Evolutionary conservation across 2,113 vertebrate species (phyloP), one percentile per base, ranked within the genome.

Genomic region (Orcinus orca): DNA sequence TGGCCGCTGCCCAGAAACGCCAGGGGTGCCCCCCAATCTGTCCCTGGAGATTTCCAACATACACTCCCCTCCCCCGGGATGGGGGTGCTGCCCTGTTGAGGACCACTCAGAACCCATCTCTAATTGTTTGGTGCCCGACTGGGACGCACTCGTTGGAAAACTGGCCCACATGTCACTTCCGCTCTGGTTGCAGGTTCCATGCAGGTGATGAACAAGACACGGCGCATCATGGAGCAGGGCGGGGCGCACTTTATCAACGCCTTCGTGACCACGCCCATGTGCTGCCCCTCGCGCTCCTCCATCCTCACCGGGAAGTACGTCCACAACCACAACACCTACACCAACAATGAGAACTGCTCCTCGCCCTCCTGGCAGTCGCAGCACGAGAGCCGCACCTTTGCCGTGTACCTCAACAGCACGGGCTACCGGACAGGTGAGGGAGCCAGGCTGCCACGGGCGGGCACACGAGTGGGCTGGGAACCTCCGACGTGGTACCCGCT

Each of bases 281-380:
- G 99, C 98, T 99, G 99, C 97, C 99, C 99, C 0, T 99, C 99
- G 1, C 99, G 99, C 73, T 99, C 99, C 88, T 99, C 99, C 94
- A 99, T 99, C 98, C 99, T 99, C 92, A 99, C 99, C 0, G 99
- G 99, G 65, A 99, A 99, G 98, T 99, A 99, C 0, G 99, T 99
- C 41, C 99, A 99, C 99, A 99, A 99, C 98, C 99, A 99, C 98
- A 99, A 99, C 98, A 99, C 99, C 74, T 99, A 99, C 98, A 99
- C 99, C 71, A 99, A 99, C 99, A 99, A 99, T 0, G 99, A 99
- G 98, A 99, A 99, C 98, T 99, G 99, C 97, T 99, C 99, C 18
- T 99, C 99, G 1, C 99, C 99, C 0, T 99, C 99, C 71, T 99
- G 99, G 99, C 99, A 99, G 98, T 99, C 99, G 1, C 99, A 99